Base-by-base conservation (phyloP, 2,797 vertebrate species). In the Ctenopoma multispine region DNA sequence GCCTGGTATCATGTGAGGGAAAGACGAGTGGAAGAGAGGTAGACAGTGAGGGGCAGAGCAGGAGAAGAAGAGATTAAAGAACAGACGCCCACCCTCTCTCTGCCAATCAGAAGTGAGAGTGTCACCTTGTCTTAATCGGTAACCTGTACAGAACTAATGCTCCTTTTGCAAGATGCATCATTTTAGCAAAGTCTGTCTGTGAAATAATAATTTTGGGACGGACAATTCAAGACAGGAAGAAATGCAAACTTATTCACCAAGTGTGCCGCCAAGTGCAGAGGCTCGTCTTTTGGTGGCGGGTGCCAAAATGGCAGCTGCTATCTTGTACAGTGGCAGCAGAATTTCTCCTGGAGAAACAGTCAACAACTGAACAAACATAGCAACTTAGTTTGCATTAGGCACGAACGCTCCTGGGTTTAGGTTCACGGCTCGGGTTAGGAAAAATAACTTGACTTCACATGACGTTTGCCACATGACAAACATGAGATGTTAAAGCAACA, bases 1-100 rank as follows among this genome's bases (percentile, higher is more conserved):
- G 64, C 69, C 57, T 38, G 41, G 43, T 59, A 63, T 77, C 69
- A 79, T 78, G 83, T 73, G 83, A 82, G 63, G 53, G 51, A 61
- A 58, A 69, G 76, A 64, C 58, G 7, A 50, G 55, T 36, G 44
- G 70, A 61, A n/a, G 48, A 62, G 44, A 68, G 34, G 27, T 14
- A 44, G 56, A 61, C 24, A 17, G 60, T 17, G 11, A 29, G 56
- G 12, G 53, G 43, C 60, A 66, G 40, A 9, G 1, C 61, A 38
- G 7, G 15, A 24, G 44, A 12, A 11, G 38, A 55, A 50, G 24
- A 36, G 49, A 78, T 49, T 70, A 72, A 69, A 72, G 40, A n/a
- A 64, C 27, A 48, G 24, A 60, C 11, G 7, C 20, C 36, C 21
- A 7, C 15, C 15, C 23, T 23, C 2, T 11, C 18, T 20, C 44